These are phyloP conservation scores for Probosciger aterrimus DNA, from an alignment of 2,113 vertebrate species.

Conservation along the genomic window DNA sequence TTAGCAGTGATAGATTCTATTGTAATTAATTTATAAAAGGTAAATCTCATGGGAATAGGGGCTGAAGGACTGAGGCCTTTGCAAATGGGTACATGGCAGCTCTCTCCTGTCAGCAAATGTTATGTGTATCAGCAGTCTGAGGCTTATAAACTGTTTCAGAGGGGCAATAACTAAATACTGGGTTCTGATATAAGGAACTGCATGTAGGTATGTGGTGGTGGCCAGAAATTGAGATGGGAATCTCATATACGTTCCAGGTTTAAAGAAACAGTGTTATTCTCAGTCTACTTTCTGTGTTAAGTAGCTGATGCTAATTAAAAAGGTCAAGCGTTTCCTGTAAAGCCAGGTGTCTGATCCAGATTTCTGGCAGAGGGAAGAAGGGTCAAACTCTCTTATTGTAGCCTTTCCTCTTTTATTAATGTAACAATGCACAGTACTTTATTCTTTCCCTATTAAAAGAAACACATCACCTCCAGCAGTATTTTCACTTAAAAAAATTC, in stretches of 20 bases:
- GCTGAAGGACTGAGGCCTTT: not conserved
- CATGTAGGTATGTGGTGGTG: not conserved
- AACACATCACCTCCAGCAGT: rapidly evolving
- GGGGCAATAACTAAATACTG: not conserved
- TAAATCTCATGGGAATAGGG: not conserved
- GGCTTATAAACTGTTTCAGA: not conserved
- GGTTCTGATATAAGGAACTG: not conserved
- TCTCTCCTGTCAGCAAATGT: not conserved
- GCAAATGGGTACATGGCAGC: not conserved
- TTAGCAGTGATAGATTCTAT: not conserved
- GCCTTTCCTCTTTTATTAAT: not conserved
- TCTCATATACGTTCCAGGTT: not conserved
- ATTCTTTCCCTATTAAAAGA: not conserved
- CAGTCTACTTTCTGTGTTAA: not conserved
- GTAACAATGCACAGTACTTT: not conserved
- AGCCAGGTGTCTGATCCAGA: not conserved
- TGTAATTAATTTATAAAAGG: not conserved
- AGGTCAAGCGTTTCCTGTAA: not conserved
- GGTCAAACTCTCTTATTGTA: not conserved
- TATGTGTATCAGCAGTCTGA: not conserved
- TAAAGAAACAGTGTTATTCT: not conserved
- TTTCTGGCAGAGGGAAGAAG: not conserved
- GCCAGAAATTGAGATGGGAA: not conserved
- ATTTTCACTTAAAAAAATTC: not conserved
- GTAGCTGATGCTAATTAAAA: not conserved